Conservation (phyloP, 2,888 invertebrate species). For the Lepidochitona cinerea region DNA sequence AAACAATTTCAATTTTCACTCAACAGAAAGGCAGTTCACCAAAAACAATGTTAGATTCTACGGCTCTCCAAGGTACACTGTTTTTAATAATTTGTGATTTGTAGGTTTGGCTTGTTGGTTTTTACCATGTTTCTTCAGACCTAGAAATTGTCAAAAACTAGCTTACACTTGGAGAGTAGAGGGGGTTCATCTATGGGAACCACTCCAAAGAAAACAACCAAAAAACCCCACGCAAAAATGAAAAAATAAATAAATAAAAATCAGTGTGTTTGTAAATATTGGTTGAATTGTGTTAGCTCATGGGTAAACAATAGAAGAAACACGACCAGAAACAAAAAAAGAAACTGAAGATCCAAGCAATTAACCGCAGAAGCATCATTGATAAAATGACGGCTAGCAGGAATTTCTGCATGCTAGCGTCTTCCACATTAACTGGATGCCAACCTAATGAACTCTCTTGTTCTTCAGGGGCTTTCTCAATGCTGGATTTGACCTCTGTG, state of each 20-base stretch:
- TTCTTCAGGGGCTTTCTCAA: constrained; percentile 44
- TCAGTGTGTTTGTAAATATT: too few species aligned
- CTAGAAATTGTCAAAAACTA: neutral
- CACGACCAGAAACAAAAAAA: constrained; percentile 45
- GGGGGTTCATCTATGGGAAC: neutral
- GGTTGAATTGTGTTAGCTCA: neutral
- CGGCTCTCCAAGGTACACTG: too few species aligned
- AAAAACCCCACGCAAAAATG: too few species aligned
- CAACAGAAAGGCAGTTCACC: too few species aligned
- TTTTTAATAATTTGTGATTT: too few species aligned
- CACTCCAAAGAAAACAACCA: neutral
- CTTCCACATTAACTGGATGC: constrained; percentile 34
- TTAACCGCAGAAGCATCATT: constrained; percentile 42
- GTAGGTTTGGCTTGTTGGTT: too few species aligned
- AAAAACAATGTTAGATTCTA: too few species aligned
- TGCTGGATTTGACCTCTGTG: constrained; percentile 35
- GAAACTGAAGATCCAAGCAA: constrained; percentile 47
- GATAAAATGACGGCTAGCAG: constrained; percentile 44
- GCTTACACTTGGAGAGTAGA: neutral
- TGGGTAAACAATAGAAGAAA: constrained; percentile 33
- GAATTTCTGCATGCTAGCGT: constrained; percentile 52
- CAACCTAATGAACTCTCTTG: constrained; percentile 48
- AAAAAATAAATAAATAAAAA: too few species aligned
- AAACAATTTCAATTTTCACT: too few species aligned
- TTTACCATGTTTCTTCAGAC: too few species aligned